Base-by-base conservation (phyloP, 2,888 invertebrate species). In the Odontothrips loti region DNA sequence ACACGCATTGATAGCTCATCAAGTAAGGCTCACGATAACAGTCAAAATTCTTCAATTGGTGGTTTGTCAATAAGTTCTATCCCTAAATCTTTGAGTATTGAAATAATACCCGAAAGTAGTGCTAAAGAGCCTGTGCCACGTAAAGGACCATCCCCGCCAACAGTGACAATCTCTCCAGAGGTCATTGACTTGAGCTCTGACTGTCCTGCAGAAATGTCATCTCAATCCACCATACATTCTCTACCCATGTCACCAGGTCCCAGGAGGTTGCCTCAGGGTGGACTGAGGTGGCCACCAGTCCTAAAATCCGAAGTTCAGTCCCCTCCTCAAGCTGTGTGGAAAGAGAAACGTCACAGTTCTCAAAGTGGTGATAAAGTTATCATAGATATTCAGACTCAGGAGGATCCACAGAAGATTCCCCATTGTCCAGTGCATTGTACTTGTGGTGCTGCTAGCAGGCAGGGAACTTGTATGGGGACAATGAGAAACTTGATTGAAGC, bases 401-500 rank as follows among this genome's bases (percentile, higher is more conserved):
- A 75, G 27, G 68, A 75, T 12, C 68, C 68, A 3, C 68, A 75
- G 12, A 75, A 75, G 23, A 27, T 75, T 8, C 68, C 68, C 0
- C 68, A 75, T 10, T 75, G 68, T 27, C 68, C 68, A 1, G 68
- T 75, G 23, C 68, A 75, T 23, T 75, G 68, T 9, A 75, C 68
- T 27, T 75, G 68, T 23, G 68, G 68, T 23, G 68, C 68, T 75
- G 68, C 68, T 8, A 27, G 23, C 12, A n/a, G 27, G 23, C 68
- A 75, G 27, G 68, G 68, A 12, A 75, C 68, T 4, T 75, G 68
- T 27, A 75, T 75, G 68, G 68, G 68, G 10, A 75, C 68, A 9
- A 75, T 75, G 68, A 75, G 68, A 9, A 75, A 75, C 27, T 27
- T 75, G 68, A 75, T 75, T 27, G 68, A 75, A 27, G 68, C n/a